A percentile compares a stretch with the other conserved stretches of the same genome.
Evolutionary conservation across 2,888 invertebrate species (phyloP).

Genomic region (Trachelus troglodyta): DNA sequence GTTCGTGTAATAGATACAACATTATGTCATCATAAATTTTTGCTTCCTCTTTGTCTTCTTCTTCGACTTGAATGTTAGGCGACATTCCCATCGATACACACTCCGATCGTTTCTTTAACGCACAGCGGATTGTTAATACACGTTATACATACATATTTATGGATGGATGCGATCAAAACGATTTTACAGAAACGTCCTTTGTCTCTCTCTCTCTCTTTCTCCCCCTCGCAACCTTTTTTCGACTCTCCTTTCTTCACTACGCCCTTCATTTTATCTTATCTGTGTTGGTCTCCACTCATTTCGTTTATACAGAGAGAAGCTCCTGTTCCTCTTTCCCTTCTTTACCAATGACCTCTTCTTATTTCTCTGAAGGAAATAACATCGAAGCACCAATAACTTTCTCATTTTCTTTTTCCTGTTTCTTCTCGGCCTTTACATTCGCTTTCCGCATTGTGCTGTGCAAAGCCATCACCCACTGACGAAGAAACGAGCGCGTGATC

Average conservation of each 20-base stretch:
- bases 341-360: neutral
- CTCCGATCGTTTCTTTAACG: no score
- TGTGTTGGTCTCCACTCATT: no score
- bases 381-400: neutral
- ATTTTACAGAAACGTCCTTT: no score
- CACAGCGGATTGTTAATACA: no score
- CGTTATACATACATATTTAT: no score
- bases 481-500: no score
- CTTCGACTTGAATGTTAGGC: conserved; percentile 8
- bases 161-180: no score
- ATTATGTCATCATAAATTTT: conserved; percentile 38
- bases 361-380: conserved; percentile 1
- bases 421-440: conserved; percentile 5
- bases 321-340: no score
- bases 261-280: no score
- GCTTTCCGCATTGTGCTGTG: conserved; percentile 15
- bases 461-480: conserved; percentile 9
- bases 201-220: no score
- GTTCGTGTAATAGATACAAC: conserved; percentile 48
- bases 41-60: no score
- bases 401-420: conserved; percentile 8
- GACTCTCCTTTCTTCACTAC: neutral
- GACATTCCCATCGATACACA: conserved; percentile 39
- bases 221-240: neutral
- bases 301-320: no score